Evolutionary conservation across 2,888 invertebrate species (phyloP).

Genomic region (Agonopterix arenella): DNA sequence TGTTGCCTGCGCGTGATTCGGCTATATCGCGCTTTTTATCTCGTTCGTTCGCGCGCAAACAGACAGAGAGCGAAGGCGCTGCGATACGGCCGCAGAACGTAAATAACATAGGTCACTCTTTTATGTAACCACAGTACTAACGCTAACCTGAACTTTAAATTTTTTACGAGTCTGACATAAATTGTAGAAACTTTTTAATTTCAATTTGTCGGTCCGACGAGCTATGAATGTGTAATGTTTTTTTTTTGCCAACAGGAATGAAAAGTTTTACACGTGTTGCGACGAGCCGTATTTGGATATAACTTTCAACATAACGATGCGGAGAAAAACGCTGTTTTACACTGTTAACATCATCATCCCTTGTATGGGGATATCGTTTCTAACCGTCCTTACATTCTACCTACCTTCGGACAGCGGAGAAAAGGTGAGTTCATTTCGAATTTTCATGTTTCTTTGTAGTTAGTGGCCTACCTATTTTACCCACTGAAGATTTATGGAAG

Average conservation of each 20-base stretch:
- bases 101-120: too few relatives aligned
- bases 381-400: constrained; percentile 98
- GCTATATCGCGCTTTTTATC: too few relatives aligned
- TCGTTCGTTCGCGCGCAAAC: too few relatives aligned
- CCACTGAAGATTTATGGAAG: too few relatives aligned
- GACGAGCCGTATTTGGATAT: constrained; percentile 97
- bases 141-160: constrained; percentile 14
- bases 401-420: constrained; percentile 98
- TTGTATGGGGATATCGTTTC: constrained; percentile 97
- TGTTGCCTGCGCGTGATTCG: too few relatives aligned
- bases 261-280: constrained; percentile 97
- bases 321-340: constrained; percentile 96
- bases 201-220: constrained; percentile 4
- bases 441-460: too few relatives aligned
- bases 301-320: constrained; percentile 98
- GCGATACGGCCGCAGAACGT: too few relatives aligned
- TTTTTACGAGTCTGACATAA: constrained; percentile 15
- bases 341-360: constrained; percentile 98
- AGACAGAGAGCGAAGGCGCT: too few relatives aligned
- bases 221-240: background rate
- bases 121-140: constrained; percentile 4
- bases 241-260: constrained; percentile 79
- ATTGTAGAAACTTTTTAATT: constrained; percentile 9
- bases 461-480: too few relatives aligned
- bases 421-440: constrained; percentile 65